Conservation (phyloP, 2,888 invertebrate species). For the Acutogordius australiensis region DNA sequence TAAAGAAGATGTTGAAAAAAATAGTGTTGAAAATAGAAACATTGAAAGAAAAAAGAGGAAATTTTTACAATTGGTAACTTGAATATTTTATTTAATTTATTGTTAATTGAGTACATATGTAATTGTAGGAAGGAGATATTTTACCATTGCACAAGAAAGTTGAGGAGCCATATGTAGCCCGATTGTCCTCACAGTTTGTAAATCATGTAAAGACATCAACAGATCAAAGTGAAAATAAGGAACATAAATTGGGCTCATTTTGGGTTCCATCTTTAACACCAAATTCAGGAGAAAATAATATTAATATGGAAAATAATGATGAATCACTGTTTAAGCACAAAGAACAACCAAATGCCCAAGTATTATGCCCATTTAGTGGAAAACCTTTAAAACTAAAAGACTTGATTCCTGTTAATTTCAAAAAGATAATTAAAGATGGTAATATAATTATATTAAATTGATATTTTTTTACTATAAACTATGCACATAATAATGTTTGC, state of each 20-base stretch:
- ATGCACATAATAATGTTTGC: too few species aligned
- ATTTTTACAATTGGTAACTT: conserved; percentile 35
- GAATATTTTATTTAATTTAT: not conserved
- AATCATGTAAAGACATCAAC: too few species aligned
- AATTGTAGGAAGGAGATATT: too few species aligned
- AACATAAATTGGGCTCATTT: conserved; percentile 61
- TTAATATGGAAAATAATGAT: conserved; percentile 45
- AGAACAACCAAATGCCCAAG: conserved; percentile 19
- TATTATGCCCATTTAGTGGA: conserved; percentile 53
- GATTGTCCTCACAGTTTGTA: too few species aligned
- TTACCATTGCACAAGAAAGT: too few species aligned
- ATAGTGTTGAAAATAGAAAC: not conserved
- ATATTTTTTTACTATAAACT: too few species aligned
- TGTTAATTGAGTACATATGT: too few species aligned
- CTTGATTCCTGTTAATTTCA: conserved; percentile 67
- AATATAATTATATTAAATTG: too few species aligned
- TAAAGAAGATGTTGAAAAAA: not conserved
- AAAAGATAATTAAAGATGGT: conserved; percentile 49
- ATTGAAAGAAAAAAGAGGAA: conserved; percentile 32
- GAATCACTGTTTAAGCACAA: conserved; percentile 13
- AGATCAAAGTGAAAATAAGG: conserved; percentile 34
- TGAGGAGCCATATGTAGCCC: too few species aligned
- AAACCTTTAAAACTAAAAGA: conserved; percentile 63
- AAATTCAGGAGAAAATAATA: conserved; percentile 42
- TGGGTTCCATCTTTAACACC: conserved; percentile 85